Percentiles rank a stretch among this genome's conserved stretches.
Conservation (phyloP, 1,140 invertebrate species). For the Zaprionus tsacasi region DNA sequence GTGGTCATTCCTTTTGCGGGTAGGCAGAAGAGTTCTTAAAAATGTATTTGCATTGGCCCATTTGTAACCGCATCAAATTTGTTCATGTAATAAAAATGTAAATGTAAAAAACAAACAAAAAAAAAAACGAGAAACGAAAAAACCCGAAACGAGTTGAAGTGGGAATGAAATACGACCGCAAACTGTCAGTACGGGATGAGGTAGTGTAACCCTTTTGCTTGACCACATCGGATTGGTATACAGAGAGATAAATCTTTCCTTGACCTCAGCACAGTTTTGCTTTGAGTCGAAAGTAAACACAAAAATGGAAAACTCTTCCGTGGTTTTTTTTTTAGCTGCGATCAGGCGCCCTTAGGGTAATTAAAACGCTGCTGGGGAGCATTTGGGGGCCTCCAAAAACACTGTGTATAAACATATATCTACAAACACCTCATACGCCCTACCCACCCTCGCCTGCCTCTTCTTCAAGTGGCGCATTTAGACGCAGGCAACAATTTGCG, state of each 20-base stretch:
- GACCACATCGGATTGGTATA: constrained; percentile 46
- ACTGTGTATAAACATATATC: constrained; percentile 23
- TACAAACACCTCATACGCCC: constrained; percentile 50
- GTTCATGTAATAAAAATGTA: constrained; percentile 82
- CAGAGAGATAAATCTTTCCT: background rate
- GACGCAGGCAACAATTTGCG: constrained; percentile 46
- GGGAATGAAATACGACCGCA: constrained; percentile 79
- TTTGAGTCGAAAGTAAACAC: constrained; percentile 55
- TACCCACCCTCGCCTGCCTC: background rate
- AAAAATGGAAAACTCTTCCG: constrained; percentile 4
- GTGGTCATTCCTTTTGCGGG: constrained; percentile 28
- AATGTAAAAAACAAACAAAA: constrained; percentile 62
- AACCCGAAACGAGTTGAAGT: constrained; percentile 63
- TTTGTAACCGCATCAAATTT: constrained; percentile 81
- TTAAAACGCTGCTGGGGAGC: constrained; percentile 76
- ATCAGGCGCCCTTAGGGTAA: constrained; percentile 13
- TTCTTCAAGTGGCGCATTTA: constrained; percentile 55
- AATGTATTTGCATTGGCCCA: constrained; percentile 77
- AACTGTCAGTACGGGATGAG: constrained; percentile 69
- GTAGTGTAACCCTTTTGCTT: constrained; percentile 62
- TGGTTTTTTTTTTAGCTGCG: background rate
- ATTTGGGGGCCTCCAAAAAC: constrained; percentile 31
- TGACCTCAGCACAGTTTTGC: constrained; percentile 21
- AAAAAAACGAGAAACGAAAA: constrained; percentile 56
- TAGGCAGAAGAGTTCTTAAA: constrained; percentile 38